Percentiles rank a stretch among this genome's conserved stretches.
Conservation (phyloP, 2,797 vertebrate genomes). For the Orientallactaga sibirica region DNA sequence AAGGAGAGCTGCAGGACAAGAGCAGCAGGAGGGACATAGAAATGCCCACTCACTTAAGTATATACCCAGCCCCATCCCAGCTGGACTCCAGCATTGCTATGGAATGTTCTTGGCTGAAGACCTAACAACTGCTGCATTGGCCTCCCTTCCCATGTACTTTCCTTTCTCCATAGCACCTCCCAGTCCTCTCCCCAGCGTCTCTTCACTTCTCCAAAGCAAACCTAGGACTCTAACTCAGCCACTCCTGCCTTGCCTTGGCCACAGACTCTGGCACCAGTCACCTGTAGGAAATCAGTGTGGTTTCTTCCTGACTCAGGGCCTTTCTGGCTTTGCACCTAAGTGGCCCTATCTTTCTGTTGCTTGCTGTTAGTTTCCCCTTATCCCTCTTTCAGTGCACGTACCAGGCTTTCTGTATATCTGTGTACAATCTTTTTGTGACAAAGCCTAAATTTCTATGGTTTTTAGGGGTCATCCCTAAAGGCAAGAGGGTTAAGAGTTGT, state of each 20-base stretch:
- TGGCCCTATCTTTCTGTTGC: not conserved
- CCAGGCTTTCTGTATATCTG: not conserved
- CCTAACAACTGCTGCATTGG: slow-evolving; percentile 15
- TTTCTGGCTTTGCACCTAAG: not conserved
- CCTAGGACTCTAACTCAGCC: not conserved
- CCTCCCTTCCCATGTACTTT: not conserved
- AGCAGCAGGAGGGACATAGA: not conserved
- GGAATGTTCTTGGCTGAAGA: slow-evolving; percentile 59
- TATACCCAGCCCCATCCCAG: not conserved
- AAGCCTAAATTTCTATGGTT: not conserved
- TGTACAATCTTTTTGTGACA: not conserved
- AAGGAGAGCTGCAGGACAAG: not conserved
- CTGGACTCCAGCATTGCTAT: not conserved
- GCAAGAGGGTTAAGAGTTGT: not conserved
- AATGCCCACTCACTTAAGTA: not conserved
- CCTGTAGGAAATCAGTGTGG: fast-evolving
- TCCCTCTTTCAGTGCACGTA: not conserved
- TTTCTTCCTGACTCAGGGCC: not conserved
- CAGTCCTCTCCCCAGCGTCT: not conserved
- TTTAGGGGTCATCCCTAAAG: not conserved
- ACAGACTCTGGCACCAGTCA: not conserved
- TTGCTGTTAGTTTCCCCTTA: not conserved
- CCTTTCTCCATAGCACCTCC: not conserved
- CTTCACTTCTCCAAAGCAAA: not conserved
- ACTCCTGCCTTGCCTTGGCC: not conserved